Conservation (phyloP, 2,797 vertebrate species). For the Bradypodion pumilum region DNA sequence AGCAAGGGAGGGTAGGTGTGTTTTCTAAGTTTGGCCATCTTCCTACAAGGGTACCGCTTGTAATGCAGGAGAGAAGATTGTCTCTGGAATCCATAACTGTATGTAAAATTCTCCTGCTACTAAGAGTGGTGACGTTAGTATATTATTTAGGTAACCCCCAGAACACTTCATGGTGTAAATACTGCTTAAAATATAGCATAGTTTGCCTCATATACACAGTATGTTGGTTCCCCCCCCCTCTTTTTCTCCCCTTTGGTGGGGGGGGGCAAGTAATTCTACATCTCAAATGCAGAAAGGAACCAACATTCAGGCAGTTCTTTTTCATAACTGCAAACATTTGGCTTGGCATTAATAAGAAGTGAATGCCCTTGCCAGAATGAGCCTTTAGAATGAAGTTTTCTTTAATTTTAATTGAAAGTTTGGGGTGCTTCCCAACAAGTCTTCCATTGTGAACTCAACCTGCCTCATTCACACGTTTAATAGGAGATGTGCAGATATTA, state of each 20-base stretch:
- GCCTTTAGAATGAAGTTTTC: neutral
- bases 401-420: neutral
- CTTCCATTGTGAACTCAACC: neutral
- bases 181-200: conserved; percentile 52
- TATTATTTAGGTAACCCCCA: neutral
- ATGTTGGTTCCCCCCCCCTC: neutral
- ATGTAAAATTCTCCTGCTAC: conserved; percentile 32
- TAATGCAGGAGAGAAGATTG: conserved; percentile 8
- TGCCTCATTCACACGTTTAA: neutral
- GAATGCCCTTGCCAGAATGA: neutral
- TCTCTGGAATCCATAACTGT: conserved; percentile 34
- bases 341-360: neutral
- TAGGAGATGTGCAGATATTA: neutral
- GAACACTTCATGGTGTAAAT: neutral
- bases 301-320: neutral
- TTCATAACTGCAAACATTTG: neutral
- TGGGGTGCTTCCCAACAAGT: neutral
- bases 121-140: conserved; percentile 43
- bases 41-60: conserved; percentile 19
- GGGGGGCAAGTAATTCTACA: neutral
- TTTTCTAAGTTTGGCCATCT: neutral
- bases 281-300: neutral
- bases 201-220: conserved; percentile 52
- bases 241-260: too few species aligned
- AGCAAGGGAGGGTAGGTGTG: neutral